These are phyloP conservation scores for Phaenicophaeus curvirostris DNA, from an alignment of 2,797 vertebrate genomes.

Conservation along the genomic window DNA sequence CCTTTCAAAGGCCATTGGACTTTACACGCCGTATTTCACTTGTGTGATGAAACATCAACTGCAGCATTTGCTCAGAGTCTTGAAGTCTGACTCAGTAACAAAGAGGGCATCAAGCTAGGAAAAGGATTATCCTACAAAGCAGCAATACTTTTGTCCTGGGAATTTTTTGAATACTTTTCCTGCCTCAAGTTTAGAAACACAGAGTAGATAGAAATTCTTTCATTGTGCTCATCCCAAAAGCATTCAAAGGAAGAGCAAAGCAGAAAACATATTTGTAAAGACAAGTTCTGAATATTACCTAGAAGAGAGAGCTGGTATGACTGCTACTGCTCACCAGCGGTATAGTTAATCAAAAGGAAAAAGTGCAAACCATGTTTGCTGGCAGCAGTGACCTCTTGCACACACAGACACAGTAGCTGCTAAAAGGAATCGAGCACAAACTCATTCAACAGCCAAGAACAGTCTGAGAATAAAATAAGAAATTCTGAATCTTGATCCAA, in stretches of 20 bases:
- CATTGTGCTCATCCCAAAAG: not conserved
- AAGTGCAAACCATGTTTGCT: not conserved
- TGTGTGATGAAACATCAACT: not conserved
- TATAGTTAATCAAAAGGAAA: rapidly evolving
- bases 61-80: not conserved
- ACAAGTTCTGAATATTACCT: not conserved
- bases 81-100: slow-evolving; percentile 10
- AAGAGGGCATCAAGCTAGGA: not conserved
- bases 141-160: not conserved
- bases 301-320: not conserved
- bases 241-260: not conserved
- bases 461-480: not conserved
- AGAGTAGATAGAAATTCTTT: not conserved
- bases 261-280: not conserved
- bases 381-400: not conserved
- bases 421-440: not conserved
- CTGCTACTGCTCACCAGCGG: not conserved
- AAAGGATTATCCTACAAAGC: not conserved
- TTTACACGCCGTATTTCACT: not conserved
- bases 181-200: not conserved
- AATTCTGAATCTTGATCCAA: not conserved
- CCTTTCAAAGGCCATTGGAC: slow-evolving; percentile 7
- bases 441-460: not conserved
- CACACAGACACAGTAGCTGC: not conserved
- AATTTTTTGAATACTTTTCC: not conserved